Evolutionary conservation across 1,140 invertebrate species (phyloP), one percentile per base, ranked within the genome.

Genomic region (Homalodisca vitripennis): DNA sequence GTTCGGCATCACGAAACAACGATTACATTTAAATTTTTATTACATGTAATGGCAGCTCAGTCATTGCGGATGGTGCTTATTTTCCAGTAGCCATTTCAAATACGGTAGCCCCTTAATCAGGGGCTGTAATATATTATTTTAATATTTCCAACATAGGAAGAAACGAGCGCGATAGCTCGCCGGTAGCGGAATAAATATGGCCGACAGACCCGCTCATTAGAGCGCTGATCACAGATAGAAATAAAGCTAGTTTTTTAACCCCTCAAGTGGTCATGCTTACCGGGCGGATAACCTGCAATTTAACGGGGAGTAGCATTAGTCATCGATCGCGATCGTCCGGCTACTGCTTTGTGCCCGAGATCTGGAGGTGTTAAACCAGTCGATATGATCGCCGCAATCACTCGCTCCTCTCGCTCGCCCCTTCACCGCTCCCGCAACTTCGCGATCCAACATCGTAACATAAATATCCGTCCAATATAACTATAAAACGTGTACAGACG

Each of bases 21-120:
- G 62, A 64, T 64, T 64, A 64, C 62, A 64, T 64, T 64, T 64
- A 64, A 64, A 64, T 64, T 64, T 64, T 64, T 64, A 64, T 64
- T 64, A 64, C 62, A 26, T 46, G 27, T 64, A 64, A 64, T 64
- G 34, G 29, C 30, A 46, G 62, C 20, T 22, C 34, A 22, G 62
- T 41, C 55, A 60, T 60, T 60, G 55, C 55, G 55, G 26, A 64
- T 27, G 34, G 30, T 26, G 62, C 29, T 46, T 24, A 34, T 64
- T 64, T 64, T 64, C 62, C 62, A 64, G 62, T 64, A 64, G 62
- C 62, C 62, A 64, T 64, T 64, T 64, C 62, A 64, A 64, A 64
- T 64, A 64, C 62, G 34, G 62, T 34, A 64, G 62, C 31, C 62
- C 62, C 30, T 22, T 64, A 32, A 64, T 32, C 34, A 46, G 62